Conservation (phyloP, 2,113 vertebrate species). For the Hemiprocne comata region DNA sequence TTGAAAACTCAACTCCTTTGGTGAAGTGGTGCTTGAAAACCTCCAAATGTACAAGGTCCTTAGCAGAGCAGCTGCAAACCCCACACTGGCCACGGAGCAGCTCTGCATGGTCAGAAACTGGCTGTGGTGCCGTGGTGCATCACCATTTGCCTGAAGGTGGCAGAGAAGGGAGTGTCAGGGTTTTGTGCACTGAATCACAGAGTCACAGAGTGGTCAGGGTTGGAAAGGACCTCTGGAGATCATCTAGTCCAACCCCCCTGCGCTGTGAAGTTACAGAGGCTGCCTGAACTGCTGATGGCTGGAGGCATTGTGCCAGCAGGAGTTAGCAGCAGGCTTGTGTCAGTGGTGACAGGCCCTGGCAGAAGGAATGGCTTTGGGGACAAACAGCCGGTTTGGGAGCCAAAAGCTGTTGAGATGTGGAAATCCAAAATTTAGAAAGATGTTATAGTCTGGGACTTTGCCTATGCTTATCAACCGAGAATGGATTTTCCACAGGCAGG, state of each 20-base stretch:
- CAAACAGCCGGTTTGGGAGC: not conserved
- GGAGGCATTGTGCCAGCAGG: not conserved
- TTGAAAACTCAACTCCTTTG: not conserved
- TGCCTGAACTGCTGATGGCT: fast-evolving
- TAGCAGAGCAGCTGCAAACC: not conserved
- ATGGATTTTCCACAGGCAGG: not conserved
- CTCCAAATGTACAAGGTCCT: not conserved
- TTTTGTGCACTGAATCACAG: not conserved
- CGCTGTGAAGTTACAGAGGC: not conserved
- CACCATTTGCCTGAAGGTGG: not conserved
- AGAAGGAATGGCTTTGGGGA: not conserved
- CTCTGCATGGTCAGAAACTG: not conserved
- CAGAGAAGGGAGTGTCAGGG: not conserved
- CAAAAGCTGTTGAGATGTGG: not conserved
- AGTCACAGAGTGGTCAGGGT: too few species aligned
- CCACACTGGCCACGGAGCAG: not conserved
- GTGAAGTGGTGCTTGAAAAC: not conserved
- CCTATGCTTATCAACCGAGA: not conserved
- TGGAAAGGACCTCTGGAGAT: too few species aligned
- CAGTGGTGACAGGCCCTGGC: not conserved
- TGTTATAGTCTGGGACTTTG: not conserved
- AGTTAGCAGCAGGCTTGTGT: not conserved
- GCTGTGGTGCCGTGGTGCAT: not conserved
- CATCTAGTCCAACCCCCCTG: too few species aligned
- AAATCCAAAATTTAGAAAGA: not conserved